These are phyloP conservation scores for Aphaenogaster rudis DNA, from an alignment of 1,140 invertebrate species.

Conservation along the genomic window DNA sequence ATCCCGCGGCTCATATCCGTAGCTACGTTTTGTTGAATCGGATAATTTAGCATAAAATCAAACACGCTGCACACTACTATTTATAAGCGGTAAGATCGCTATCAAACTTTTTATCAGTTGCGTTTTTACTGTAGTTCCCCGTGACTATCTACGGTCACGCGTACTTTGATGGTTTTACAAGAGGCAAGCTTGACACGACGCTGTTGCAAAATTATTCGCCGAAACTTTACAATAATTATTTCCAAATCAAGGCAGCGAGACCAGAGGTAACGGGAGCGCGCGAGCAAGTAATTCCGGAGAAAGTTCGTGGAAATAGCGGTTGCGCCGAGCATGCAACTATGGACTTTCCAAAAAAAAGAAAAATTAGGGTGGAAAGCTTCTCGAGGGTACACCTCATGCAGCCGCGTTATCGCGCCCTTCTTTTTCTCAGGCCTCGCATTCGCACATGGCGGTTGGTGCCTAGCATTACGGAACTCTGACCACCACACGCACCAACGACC, in stretches of 20 bases:
- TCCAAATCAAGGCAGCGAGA: slow-evolving; percentile 41
- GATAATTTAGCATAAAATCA: slow-evolving; percentile 46
- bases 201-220: slow-evolving; percentile 37
- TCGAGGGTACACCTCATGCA: slow-evolving; percentile 24
- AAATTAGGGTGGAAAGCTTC: slow-evolving; percentile 54
- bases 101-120: slow-evolving; percentile 33
- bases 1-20: background rate
- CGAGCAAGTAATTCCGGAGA: slow-evolving; percentile 59
- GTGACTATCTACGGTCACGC: slow-evolving; percentile 35
- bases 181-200: slow-evolving; percentile 9
- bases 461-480: slow-evolving; percentile 50
- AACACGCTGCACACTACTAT: background rate
- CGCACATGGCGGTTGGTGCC: slow-evolving; percentile 44
- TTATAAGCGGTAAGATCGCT: slow-evolving; percentile 17
- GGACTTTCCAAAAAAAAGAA: slow-evolving; percentile 55
- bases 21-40: background rate
- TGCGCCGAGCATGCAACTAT: slow-evolving; percentile 48
- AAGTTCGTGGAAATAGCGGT: slow-evolving; percentile 59
- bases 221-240: slow-evolving; percentile 65
- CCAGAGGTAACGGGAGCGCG: slow-evolving; percentile 23
- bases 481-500: slow-evolving; percentile 6
- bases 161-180: slow-evolving; percentile 8
- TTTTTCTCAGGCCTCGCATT: slow-evolving; percentile 31
- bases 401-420: slow-evolving; percentile 43
- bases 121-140: background rate